Percentiles rank a stretch among this genome's conserved stretches.
Conservation (phyloP, 2,797 vertebrate genomes). For the Pteronotus mesoamericanus region DNA sequence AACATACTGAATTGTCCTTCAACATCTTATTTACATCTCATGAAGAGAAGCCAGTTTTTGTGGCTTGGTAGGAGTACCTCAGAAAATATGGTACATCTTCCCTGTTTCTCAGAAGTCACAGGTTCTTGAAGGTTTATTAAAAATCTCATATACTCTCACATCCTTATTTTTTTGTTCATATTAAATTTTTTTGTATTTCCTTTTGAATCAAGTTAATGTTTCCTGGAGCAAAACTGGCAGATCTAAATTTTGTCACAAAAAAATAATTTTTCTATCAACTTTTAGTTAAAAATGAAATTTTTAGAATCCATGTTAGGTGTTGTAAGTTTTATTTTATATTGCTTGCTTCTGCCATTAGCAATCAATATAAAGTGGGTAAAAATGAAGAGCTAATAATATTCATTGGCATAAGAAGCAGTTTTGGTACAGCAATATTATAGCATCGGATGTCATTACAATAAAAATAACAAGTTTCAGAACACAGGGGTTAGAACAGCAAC, state of each 20-base stretch:
- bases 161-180: background rate
- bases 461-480: background rate
- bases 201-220: background rate
- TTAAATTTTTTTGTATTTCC: background rate
- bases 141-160: background rate
- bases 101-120: background rate
- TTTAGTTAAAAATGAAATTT: background rate
- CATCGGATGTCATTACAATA: background rate
- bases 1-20: background rate
- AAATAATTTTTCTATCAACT: background rate
- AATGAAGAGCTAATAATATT: too few species aligned
- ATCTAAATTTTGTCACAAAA: conserved; percentile 15
- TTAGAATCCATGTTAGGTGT: background rate
- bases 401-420: background rate
- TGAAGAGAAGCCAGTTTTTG: background rate
- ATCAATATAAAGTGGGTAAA: background rate
- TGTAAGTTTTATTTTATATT: background rate
- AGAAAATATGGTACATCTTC: background rate
- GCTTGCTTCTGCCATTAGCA: background rate
- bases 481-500: background rate
- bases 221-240: background rate
- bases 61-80: background rate
- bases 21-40: background rate
- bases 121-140: background rate
- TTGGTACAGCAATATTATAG: background rate